Evolutionary conservation across 2,113 vertebrate species (phyloP), one percentile per base, ranked within the genome.

Genomic region (Ursus arctos): DNA sequence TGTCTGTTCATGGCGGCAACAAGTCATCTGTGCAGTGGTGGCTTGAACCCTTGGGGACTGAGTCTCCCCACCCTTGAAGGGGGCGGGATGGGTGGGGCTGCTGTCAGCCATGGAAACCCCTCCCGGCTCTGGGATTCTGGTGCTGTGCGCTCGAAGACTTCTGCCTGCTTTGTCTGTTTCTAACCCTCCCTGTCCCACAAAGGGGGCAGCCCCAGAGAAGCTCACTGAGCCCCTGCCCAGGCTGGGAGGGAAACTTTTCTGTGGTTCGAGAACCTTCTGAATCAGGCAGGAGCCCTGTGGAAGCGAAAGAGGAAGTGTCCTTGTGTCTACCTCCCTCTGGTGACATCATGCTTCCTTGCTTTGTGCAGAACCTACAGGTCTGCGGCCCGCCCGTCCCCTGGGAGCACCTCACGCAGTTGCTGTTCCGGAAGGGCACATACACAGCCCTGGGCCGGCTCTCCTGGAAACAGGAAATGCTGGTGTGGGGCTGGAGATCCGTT

Each of bases 261-360:
- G 21, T 4, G 9, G 69, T 55, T 33, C 33, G 16, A 88, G 96
- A 97, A 69, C 19, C 51, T 72, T 77, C 91, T 65, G 47, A 53
- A 24, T 24, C 43, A 7, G 40, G 69, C 76, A 8, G 36, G 69
- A 65, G 63, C 16, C 85, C n/a, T 0, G 0, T 43, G 93, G 80
- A 63, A 47, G 49, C 0, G 21, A 95, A 97, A 97, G 94, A 84
- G 96, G 96, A 98, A 98, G 93, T 0, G 6, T 2, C 82, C 6
- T 18, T 61, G 28, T 49, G 74, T 59, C 71, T 69, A 84, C 69
- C 57, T 49, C 77, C 24, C 57, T 31, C 76, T 43, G 43, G 57
- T 88, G 97, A 97, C 1, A 0, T 72, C 97, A 77, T 0, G 0
- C 91, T 98, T 98, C 97, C 98, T 76, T 5, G 80, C 97, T 98